Evolutionary conservation across 1,140 invertebrate genomes (phyloP).

Genomic region (Bradysia coprophila): DNA sequence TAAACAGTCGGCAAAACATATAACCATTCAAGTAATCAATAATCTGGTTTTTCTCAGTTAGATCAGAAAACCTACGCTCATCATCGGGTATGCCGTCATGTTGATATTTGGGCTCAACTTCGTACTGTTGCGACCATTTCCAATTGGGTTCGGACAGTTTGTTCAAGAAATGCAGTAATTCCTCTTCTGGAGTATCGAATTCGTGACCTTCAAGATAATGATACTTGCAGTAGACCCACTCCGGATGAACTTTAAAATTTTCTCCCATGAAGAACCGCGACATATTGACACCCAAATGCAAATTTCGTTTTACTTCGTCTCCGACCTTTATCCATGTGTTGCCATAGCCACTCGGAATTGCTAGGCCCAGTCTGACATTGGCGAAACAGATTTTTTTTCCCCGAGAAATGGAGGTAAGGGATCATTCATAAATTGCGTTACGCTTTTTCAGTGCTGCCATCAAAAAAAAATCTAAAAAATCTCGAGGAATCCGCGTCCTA

Average conservation of each 20-base stretch:
- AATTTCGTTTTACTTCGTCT: slow-evolving; percentile 45
- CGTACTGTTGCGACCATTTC: slow-evolving; percentile 37
- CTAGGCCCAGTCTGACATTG: too few species aligned
- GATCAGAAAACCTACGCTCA: slow-evolving; percentile 8
- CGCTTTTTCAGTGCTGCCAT: too few species aligned
- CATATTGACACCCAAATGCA: slow-evolving; percentile 41
- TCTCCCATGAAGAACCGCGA: slow-evolving; percentile 43
- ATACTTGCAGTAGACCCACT: slow-evolving; percentile 81
- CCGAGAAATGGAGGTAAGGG: too few species aligned
- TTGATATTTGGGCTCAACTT: slow-evolving; percentile 11
- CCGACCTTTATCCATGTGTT: slow-evolving; percentile 54
- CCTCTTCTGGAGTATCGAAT: slow-evolving; percentile 48
- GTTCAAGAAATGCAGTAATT: slow-evolving; percentile 52
- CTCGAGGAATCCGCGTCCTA: too few species aligned
- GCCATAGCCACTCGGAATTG: slow-evolving; percentile 58
- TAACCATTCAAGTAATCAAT: slow-evolving; percentile 6
- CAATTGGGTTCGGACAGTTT: slow-evolving; percentile 34
- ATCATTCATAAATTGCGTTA: too few species aligned
- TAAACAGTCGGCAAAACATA: slow-evolving; percentile 11
- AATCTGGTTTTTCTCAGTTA: neutral
- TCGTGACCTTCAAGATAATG: slow-evolving; percentile 58
- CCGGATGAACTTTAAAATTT: slow-evolving; percentile 72
- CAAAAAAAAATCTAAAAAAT: too few species aligned
- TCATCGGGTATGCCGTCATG: slow-evolving; percentile 11
- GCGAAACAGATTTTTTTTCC: too few species aligned